Base-by-base conservation (phyloP, 2,113 vertebrate genomes). In the Perca schrenkii region DNA sequence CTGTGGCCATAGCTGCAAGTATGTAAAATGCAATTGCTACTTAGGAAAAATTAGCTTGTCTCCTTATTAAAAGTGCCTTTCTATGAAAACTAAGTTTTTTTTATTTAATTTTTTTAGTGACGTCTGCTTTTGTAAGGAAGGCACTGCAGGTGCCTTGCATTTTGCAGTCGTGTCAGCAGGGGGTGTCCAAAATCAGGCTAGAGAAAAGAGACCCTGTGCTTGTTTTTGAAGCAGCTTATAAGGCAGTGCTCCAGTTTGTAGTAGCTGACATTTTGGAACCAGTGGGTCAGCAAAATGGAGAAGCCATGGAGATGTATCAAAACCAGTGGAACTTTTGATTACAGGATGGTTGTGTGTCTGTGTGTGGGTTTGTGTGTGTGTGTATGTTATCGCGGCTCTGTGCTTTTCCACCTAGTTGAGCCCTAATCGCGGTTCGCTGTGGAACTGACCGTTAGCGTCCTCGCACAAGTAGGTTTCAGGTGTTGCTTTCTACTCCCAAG, bases 181-280 rank as follows among this genome's bases (percentile, higher is more conserved):
- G 92, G 92, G 94, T 82, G 91, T 89, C 91, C 88, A 86, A 89
- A 79, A 86, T 88, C 90, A 92, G 85, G 72, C 80, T 62, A 62
- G 74, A 83, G 77, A 56, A 71, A 71, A 76, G 65, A 68, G 46
- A 75, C 49, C 61, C 10, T 17, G 64, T 70, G 83, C 65, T 46
- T n/a, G 49, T 91, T 85, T 76, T 85, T 76, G 83, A 84, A 82
- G 79, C 80, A 60, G 80, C 86, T 73, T 75, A 61, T 63, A 50
- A 84, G 64, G 69, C 87, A 66, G 7, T 89, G 92, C 86, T 93
- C 91, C 87, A 89, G 89, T 92, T 92, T 91, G 89, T 79, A 73
- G 82, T 2, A 75, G 93, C 88, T 94, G 93, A 94, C 94, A 94
- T 94, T 94, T 94, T 92, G 89, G 89, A 94, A 93, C 83, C 86